Percentiles rank a stretch among this genome's conserved stretches.
phyloP scores from a whole-genome alignment of 2,888 invertebrate genomes.

The Drosophila mulleri region DNA sequence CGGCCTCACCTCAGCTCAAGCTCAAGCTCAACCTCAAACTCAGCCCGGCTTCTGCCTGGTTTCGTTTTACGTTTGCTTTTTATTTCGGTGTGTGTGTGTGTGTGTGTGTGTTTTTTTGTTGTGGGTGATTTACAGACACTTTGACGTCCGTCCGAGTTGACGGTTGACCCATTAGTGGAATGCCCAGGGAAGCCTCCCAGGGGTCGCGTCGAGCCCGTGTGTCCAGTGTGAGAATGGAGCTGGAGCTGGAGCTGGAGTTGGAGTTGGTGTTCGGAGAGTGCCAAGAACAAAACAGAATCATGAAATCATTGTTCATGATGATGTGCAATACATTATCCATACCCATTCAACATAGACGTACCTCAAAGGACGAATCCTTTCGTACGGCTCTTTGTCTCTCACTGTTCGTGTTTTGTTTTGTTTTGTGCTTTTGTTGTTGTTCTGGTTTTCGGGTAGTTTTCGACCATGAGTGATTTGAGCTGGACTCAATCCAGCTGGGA shows the following conservation, averaged over 20 bases:
- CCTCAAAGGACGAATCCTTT: slow-evolving; percentile 70
- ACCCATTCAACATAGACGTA: slow-evolving; percentile 55
- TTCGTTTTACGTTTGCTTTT: slow-evolving; percentile 45
- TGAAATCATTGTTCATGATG: slow-evolving; percentile 81
- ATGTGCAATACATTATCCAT: slow-evolving; percentile 78
- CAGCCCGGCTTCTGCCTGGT: slow-evolving; percentile 21
- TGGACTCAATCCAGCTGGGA: slow-evolving; percentile 72
- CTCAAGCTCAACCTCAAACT: slow-evolving; percentile 10
- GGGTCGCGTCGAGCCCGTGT: slow-evolving; percentile 43
- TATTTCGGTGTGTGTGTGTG: slow-evolving; percentile 23
- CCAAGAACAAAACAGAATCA: slow-evolving; percentile 65
- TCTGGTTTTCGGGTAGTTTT: slow-evolving; percentile 27
- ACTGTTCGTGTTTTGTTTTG: background rate
- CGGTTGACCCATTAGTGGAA: slow-evolving; percentile 80
- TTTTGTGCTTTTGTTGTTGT: background rate
- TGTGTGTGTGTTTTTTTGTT: slow-evolving; percentile 38
- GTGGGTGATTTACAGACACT: slow-evolving; percentile 80
- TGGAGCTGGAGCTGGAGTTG: background rate
- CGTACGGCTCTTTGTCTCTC: slow-evolving; percentile 24
- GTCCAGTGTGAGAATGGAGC: slow-evolving; percentile 1
- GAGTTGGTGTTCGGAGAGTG: slow-evolving; percentile 16
- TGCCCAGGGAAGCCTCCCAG: slow-evolving; percentile 62
- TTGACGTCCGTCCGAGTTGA: slow-evolving; percentile 77
- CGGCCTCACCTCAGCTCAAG: slow-evolving; percentile 25
- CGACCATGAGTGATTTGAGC: slow-evolving; percentile 71